phyloP scores from a whole-genome alignment of 2,113 vertebrate species.

The Hippoglossus stenolepis region DNA sequence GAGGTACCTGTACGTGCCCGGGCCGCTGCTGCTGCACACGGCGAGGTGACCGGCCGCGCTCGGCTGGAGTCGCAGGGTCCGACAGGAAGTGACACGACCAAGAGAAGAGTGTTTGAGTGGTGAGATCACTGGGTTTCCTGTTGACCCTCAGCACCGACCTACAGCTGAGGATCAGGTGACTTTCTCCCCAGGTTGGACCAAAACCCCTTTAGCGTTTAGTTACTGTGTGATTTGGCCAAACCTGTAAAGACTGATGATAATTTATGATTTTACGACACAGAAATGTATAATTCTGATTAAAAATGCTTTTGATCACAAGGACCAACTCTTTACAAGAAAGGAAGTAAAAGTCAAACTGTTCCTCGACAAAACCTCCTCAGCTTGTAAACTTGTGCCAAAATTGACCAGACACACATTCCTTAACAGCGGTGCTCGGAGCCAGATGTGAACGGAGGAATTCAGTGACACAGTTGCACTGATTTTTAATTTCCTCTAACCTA shows the following conservation, averaged over 20 bases:
- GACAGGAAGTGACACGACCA: neutral
- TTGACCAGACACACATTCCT: neutral
- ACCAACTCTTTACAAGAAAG: neutral
- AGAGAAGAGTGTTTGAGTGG: neutral
- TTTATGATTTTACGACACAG: neutral
- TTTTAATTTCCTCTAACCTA: neutral
- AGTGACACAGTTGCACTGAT: neutral
- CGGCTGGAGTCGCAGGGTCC: no score
- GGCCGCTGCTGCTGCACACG: constrained; percentile 60
- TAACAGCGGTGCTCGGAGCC: constrained; percentile 10
- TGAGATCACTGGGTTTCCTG: neutral
- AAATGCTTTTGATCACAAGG: neutral
- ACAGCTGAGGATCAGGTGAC: no score
- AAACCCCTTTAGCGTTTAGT: neutral
- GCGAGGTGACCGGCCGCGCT: constrained; percentile 72
- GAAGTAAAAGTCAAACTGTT: neutral
- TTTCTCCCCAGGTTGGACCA: neutral
- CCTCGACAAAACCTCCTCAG: neutral
- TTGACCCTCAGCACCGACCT: neutral
- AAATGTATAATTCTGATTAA: neutral
- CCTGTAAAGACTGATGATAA: neutral
- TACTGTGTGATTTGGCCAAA: neutral
- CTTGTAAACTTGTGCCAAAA: constrained; percentile 24
- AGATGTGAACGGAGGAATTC: neutral
- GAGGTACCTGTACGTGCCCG: constrained; percentile 90